Evolutionary conservation across 2,797 vertebrate species (phyloP).

Genomic region (Botia kubotai): DNA sequence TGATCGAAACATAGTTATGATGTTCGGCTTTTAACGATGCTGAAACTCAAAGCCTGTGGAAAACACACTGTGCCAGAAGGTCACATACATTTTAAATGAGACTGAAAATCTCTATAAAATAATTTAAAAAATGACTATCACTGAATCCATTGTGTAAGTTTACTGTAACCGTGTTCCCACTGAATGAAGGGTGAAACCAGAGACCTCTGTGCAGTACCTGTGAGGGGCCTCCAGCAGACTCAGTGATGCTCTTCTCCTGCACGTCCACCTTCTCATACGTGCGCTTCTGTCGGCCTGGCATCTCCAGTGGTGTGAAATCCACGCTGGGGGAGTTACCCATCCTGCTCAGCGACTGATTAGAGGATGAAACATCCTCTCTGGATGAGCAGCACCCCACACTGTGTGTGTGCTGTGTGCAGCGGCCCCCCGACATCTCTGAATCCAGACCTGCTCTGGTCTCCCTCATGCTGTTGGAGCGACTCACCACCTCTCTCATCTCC

Average conservation of each 20-base stretch:
- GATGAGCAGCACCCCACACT: conserved; percentile 75
- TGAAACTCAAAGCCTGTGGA: conserved; percentile 29
- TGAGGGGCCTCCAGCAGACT: conserved; percentile 74
- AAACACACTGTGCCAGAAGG: conserved; percentile 27
- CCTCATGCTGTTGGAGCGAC: conserved; percentile 84
- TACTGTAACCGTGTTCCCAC: neutral
- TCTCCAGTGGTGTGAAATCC: conserved; percentile 69
- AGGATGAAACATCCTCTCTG: conserved; percentile 77
- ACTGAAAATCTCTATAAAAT: conserved; percentile 29
- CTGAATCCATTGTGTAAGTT: neutral
- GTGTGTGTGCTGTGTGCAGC: conserved; percentile 69
- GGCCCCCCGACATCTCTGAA: conserved; percentile 75
- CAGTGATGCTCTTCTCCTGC: too few relatives aligned
- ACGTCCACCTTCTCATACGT: conserved; percentile 91
- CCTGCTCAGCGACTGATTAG: conserved; percentile 77
- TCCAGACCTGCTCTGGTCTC: conserved; percentile 82
- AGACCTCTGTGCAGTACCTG: conserved; percentile 77
- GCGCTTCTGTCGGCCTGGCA: conserved; percentile 85
- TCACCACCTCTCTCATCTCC: conserved; percentile 89
- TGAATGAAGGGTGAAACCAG: neutral
- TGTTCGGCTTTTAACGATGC: conserved; percentile 49
- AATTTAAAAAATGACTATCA: too few relatives aligned
- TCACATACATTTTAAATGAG: conserved; percentile 20
- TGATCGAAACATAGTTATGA: conserved; percentile 30
- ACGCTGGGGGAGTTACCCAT: conserved; percentile 68